Percentiles rank a stretch among this genome's conserved stretches.
Evolutionary conservation across 1,140 invertebrate genomes (phyloP).

Genomic region (Vollenhovia emeryi): DNA sequence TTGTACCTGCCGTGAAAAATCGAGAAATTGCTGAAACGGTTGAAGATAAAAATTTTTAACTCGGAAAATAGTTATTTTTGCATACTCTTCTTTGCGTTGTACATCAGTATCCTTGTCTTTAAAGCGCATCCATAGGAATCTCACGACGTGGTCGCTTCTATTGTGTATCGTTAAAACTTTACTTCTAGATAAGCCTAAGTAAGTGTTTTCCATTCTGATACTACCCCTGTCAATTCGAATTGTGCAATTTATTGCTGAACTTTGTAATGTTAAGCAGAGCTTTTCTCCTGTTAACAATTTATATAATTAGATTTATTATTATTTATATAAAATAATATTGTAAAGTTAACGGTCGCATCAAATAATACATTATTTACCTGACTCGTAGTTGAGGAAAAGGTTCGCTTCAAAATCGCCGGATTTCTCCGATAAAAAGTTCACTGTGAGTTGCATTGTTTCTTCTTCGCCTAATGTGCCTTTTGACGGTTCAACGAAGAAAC

Average conservation of each 20-base stretch:
- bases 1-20: constrained; percentile 61
- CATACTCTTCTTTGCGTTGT: constrained; percentile 70
- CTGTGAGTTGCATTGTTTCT: constrained; percentile 75
- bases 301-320: background rate
- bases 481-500: constrained; percentile 80
- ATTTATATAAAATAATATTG: background rate
- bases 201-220: constrained; percentile 82
- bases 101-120: constrained; percentile 68
- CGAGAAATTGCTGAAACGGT: background rate
- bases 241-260: constrained; percentile 74
- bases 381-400: constrained; percentile 81
- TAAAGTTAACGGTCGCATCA: background rate
- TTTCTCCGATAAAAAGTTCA: constrained; percentile 75
- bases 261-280: constrained; percentile 74
- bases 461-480: constrained; percentile 78
- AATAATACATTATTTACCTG: constrained; percentile 69
- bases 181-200: constrained; percentile 79
- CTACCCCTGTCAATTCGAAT: constrained; percentile 74
- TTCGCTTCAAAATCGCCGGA: constrained; percentile 71
- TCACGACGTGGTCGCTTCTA: constrained; percentile 79
- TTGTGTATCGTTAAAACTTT: constrained; percentile 81
- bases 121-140: constrained; percentile 82
- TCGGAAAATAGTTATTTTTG: background rate
- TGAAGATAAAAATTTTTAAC: background rate
- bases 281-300: constrained; percentile 75